A percentile compares a stretch with the other conserved stretches of the same genome.
These are phyloP conservation scores for Epinephelus fuscoguttatus DNA, from an alignment of 2,113 vertebrate genomes.

Conservation along the genomic window DNA sequence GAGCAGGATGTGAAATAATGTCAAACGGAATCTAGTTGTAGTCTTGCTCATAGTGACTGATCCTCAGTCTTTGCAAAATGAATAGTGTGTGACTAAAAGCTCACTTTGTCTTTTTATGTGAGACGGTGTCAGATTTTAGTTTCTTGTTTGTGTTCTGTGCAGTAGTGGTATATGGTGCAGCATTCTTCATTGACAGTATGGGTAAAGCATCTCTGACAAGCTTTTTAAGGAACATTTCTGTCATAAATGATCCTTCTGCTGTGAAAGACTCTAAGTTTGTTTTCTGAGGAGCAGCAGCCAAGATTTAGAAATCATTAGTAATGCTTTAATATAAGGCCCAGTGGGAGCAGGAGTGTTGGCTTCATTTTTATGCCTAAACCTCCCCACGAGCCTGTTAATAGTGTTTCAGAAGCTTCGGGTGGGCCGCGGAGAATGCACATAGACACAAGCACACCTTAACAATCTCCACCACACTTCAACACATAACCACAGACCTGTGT, in stretches of 20 bases:
- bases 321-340: slow-evolving; percentile 48
- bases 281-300: slow-evolving; percentile 12
- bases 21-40: no score
- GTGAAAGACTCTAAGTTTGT: not conserved
- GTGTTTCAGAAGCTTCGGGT: slow-evolving; percentile 40
- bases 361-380: slow-evolving; percentile 23
- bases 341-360: slow-evolving; percentile 42
- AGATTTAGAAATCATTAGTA: slow-evolving; percentile 47
- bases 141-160: no score
- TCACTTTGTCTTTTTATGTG: no score
- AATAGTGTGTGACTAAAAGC: no score
- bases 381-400: slow-evolving; percentile 41
- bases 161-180: not conserved
- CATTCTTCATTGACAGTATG: not conserved
- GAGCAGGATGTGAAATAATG: no score
- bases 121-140: no score
- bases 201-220: not conserved
- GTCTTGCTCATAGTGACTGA: no score
- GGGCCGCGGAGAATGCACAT: slow-evolving; percentile 41
- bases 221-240: not conserved
- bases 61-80: no score
- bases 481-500: slow-evolving; percentile 16
- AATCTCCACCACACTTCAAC: slow-evolving; percentile 1
- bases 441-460: slow-evolving; percentile 30
- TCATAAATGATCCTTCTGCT: not conserved